Evolutionary conservation across 2,113 vertebrate genomes (phyloP), one percentile per base, ranked within the genome.

Genomic region (Narcine bancroftii): DNA sequence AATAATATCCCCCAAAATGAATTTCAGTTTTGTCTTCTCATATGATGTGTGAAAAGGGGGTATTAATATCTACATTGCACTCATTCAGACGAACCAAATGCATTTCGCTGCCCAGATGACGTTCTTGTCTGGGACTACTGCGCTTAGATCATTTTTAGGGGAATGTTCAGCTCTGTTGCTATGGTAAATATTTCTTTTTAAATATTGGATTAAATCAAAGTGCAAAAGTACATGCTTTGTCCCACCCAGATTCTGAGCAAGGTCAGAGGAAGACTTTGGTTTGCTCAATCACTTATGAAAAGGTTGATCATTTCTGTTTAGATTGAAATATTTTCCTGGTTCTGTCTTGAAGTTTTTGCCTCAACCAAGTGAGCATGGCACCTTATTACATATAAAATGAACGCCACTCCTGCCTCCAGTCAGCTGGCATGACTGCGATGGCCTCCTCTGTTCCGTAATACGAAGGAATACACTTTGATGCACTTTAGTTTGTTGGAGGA

Each of bases 111-210:
- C 39, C 63, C 65, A 29, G 39, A 71, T 71, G 89, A 69, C 39
- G 42, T 45, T 33, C 24, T 45, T 47, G 39, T 71, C 39, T 69
- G 39, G 39, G 89, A 69, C 66, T 47, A 91, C 65, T 69, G 63
- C 89, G 47, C 89, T 91, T 91, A 45, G 42, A 15, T 91, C 63
- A 91, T 91, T 42, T 42, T 91, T 15, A 69, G 42, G 39, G 65
- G 69, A 45, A 66, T 66, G 39, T 71, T 69, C 89, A 3, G 65
- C 89, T 33, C 89, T 45, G 89, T 91, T 91, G 89, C 89, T 91
- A 91, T 42, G 89, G 89, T 91, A 66, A 91, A 91, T 91, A 69
- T 91, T 91, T 42, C 53, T 36, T 47, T 69, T 69, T 45, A 47
- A 91, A 91, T 10, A 2, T 69, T 69, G 63, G 85, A 91, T 69